These are phyloP conservation scores for Idaea straminata DNA, from an alignment of 2,888 invertebrate species.

Conservation along the genomic window DNA sequence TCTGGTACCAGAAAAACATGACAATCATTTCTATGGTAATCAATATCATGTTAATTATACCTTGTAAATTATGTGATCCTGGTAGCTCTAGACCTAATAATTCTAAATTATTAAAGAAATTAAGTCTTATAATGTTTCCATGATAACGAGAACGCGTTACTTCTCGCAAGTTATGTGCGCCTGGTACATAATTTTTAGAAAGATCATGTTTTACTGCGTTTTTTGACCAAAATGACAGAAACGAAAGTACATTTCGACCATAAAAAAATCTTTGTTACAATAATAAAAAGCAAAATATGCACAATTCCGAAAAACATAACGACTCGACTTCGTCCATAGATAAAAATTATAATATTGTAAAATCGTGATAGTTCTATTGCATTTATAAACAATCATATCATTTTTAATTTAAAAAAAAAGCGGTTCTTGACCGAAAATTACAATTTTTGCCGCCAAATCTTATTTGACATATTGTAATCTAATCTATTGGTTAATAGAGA, in stretches of 20 bases:
- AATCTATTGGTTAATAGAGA: too few species aligned
- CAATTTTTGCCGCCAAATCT: background rate
- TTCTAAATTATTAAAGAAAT: too few species aligned
- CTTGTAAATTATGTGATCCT: too few species aligned
- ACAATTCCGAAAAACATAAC: conserved; percentile 17
- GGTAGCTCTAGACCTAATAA: too few species aligned
- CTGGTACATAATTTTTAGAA: background rate
- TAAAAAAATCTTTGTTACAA: background rate
- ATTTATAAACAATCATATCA: conserved; percentile 43
- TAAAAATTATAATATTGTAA: conserved; percentile 9
- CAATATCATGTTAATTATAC: too few species aligned
- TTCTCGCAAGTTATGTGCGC: too few species aligned
- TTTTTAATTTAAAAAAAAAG: conserved; percentile 21
- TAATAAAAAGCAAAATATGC: background rate
- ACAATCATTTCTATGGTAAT: too few species aligned
- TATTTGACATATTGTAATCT: too few species aligned
- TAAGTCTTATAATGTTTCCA: too few species aligned
- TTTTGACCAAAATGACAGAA: conserved; percentile 17
- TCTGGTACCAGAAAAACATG: too few species aligned
- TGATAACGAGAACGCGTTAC: too few species aligned
- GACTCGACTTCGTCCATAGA: conserved; percentile 48
- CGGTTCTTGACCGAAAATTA: conserved; percentile 7
- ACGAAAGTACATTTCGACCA: conserved; percentile 8
- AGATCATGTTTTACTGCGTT: too few species aligned
- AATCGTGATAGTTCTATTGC: conserved; percentile 47